Evolutionary conservation across 2,797 vertebrate species (phyloP), one percentile per base, ranked within the genome.

Genomic region (Sebastes ruberrimus): DNA sequence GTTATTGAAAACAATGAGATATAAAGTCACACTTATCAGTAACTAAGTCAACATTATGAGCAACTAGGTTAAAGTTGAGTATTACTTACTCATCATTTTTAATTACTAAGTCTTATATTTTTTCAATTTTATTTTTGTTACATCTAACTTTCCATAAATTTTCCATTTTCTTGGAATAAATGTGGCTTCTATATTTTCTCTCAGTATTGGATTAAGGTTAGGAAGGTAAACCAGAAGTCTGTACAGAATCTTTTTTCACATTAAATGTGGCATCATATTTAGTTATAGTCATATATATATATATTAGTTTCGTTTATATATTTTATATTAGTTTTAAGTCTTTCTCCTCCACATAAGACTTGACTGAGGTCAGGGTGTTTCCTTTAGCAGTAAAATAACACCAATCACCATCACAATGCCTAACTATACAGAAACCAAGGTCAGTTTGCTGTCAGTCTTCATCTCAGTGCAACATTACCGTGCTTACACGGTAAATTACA

Each of bases 401-500:
- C 4, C 18, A 46, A 74, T 68, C 27, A 49, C 22, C 62, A 42
- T 55, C n/a, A 25, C 25, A 53, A 33, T 33, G 16, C 35, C 33
- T 33, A 66, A 57, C 67, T 70, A 30, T 60, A 74, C 33, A 74
- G 56, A 73, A 73, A 70, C 59, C 70, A 76, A 80, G 80, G 80
- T 77, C 71, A 75, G 23, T 27, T 65, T 42, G 23, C 70, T 69
- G 68, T 35, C 79, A 53, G 42, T 83, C 81, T 65, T 82, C 65
- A 82, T 79, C 72, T 25, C 25, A 85, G 71, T 27, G 46, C 59
- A 20, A 73, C 57, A 85, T 83, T 53, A 83, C 64, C 42, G 64
- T 67, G 49, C 14, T 49, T 61, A 33, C 56, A 23, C 25, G 1
- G 20, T 73, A 57, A 49, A 79, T 81, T 72, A 63, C 18, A 28